Evolutionary conservation across 2,113 vertebrate genomes (phyloP).

Genomic region (Pandion haliaetus): DNA sequence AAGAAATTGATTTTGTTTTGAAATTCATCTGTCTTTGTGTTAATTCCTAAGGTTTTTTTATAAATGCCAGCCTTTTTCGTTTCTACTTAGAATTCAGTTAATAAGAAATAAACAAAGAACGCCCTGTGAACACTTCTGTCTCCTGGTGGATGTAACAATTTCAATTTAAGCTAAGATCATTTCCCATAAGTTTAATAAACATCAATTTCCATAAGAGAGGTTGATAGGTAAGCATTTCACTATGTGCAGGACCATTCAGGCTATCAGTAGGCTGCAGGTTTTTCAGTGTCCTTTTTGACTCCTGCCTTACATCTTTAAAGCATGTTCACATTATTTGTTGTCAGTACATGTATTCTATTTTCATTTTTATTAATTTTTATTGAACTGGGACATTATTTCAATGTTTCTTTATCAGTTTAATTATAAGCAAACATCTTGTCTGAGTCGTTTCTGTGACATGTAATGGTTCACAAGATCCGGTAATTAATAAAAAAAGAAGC

Average conservation of each 20-base stretch:
- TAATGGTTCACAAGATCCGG: neutral
- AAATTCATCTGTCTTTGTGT: neutral
- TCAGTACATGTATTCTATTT: neutral
- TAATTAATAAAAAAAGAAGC: neutral
- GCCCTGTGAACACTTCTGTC: neutral
- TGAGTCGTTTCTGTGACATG: neutral
- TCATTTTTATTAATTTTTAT: neutral
- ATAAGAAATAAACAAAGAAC: neutral
- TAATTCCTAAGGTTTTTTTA: neutral
- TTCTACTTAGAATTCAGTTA: neutral
- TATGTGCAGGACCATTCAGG: neutral
- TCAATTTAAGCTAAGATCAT: neutral
- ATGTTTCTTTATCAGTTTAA: neutral
- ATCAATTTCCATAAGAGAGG: neutral
- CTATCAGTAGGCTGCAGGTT: neutral
- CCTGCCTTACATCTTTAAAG: neutral
- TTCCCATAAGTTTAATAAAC: neutral
- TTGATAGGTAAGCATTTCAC: neutral
- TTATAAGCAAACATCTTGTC: constrained; percentile 9
- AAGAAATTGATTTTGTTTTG: neutral
- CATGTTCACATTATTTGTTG: neutral
- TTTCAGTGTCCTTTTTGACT: neutral
- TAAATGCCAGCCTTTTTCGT: neutral
- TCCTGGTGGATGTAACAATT: neutral
- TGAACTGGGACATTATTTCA: neutral